Evolutionary conservation across 1,140 invertebrate species (phyloP).

Genomic region (Drosophila fuyamai): DNA sequence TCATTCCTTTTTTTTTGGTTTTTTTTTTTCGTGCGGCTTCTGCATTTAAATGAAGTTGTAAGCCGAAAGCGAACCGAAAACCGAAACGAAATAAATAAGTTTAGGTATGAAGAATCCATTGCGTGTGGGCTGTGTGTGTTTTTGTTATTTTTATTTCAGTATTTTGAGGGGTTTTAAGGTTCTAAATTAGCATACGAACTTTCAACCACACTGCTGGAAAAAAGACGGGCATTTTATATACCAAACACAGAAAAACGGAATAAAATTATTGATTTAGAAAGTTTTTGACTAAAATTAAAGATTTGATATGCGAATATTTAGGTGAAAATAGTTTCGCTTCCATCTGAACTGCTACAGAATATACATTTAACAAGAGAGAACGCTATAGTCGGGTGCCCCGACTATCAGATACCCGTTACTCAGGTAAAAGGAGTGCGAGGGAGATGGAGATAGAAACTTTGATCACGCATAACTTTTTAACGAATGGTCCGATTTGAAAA

Average conservation of each 20-base stretch:
- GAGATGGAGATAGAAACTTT: too few relatives aligned
- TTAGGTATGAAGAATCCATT: constrained; percentile 34
- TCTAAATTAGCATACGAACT: constrained; percentile 42
- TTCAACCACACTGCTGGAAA: constrained; percentile 25
- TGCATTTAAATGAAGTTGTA: constrained; percentile 76
- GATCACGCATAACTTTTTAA: too few relatives aligned
- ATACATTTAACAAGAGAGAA: too few relatives aligned
- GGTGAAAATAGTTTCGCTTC: too few relatives aligned
- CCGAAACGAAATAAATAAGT: constrained; percentile 46
- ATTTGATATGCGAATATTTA: neutral
- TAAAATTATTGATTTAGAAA: neutral
- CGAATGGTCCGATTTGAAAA: too few relatives aligned
- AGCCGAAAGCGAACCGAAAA: constrained; percentile 32
- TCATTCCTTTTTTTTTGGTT: constrained; percentile 28
- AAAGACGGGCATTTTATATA: neutral
- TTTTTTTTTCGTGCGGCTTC: constrained; percentile 15
- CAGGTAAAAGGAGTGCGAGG: too few relatives aligned
- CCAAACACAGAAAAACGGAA: neutral
- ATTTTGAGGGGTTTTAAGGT: constrained; percentile 22
- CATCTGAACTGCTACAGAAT: too few relatives aligned
- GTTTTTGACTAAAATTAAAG: neutral
- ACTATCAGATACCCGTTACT: too few relatives aligned
- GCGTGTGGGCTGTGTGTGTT: constrained; percentile 29
- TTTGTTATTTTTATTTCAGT: constrained; percentile 2
- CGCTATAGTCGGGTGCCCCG: too few relatives aligned